These are phyloP conservation scores for Babylonia areolata DNA, from an alignment of 1,140 invertebrate species.

Conservation along the genomic window DNA sequence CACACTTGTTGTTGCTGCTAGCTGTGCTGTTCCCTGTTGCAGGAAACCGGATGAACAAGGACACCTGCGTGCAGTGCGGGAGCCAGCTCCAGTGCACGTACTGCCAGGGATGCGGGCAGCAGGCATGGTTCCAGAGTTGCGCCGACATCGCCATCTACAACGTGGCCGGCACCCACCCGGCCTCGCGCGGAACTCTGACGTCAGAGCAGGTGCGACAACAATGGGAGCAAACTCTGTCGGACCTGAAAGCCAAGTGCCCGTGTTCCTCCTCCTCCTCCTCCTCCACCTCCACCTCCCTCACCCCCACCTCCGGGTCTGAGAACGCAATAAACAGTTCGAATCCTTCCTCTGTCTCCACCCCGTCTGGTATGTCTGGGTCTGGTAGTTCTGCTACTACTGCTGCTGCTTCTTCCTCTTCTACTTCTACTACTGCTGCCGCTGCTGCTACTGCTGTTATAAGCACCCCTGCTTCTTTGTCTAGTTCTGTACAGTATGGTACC, in stretches of 20 bases:
- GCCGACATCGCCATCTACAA: slow-evolving; percentile 52
- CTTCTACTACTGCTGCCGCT: neutral
- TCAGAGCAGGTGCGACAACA: slow-evolving; percentile 25
- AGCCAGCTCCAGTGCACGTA: slow-evolving; percentile 20
- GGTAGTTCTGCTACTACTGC: neutral
- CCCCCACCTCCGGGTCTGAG: neutral
- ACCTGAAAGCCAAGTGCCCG: neutral
- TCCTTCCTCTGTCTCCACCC: slow-evolving; percentile 8
- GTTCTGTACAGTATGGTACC: neutral
- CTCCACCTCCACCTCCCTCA: too few relatives aligned
- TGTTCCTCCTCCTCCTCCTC: neutral
- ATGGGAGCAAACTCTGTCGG: neutral
- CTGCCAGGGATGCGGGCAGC: slow-evolving; percentile 51
- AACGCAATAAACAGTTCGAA: slow-evolving; percentile 28
- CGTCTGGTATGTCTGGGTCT: slow-evolving; percentile 5
- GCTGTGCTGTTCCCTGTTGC: neutral
- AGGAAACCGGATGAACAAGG: slow-evolving; percentile 23
- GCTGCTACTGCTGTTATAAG: neutral
- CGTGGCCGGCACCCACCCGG: slow-evolving; percentile 15
- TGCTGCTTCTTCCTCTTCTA: neutral
- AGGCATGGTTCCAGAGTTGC: slow-evolving; percentile 60
- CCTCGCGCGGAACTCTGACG: slow-evolving; percentile 17
- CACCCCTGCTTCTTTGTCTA: neutral
- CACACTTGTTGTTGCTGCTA: too few relatives aligned
- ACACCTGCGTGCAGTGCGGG: slow-evolving; percentile 37